phyloP scores from a whole-genome alignment of 2,797 vertebrate species.

The Eulemur mongoz region DNA sequence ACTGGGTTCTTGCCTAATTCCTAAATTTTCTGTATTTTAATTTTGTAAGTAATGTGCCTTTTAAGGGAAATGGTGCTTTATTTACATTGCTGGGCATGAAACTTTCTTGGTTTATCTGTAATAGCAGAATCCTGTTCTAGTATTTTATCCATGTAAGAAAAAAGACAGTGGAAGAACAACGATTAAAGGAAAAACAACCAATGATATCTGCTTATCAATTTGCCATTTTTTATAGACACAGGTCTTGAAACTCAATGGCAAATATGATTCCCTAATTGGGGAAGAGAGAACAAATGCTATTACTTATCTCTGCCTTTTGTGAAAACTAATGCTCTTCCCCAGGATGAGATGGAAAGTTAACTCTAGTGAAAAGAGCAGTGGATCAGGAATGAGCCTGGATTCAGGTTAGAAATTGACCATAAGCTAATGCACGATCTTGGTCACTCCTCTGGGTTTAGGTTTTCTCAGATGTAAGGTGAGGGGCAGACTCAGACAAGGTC shows the following conservation, averaged over 20 bases:
- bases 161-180: neutral
- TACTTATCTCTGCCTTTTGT: neutral
- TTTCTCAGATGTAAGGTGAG: neutral
- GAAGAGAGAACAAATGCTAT: neutral
- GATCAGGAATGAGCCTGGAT: neutral
- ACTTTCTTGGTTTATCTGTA: neutral
- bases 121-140: conserved; percentile 12
- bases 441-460: neutral
- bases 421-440: neutral
- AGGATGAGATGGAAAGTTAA: neutral
- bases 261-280: neutral
- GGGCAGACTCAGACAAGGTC: neutral
- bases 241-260: neutral
- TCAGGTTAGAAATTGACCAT: neutral
- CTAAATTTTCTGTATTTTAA: neutral
- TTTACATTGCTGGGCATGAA: neutral
- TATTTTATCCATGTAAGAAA: conserved; percentile 13
- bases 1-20: neutral
- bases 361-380: neutral
- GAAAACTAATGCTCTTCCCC: neutral
- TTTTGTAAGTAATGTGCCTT: neutral
- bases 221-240: neutral
- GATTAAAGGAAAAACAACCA: neutral
- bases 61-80: neutral
- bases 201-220: neutral